phyloP scores from a whole-genome alignment of 1,140 invertebrate genomes.

The Neuroterus valhalla region DNA sequence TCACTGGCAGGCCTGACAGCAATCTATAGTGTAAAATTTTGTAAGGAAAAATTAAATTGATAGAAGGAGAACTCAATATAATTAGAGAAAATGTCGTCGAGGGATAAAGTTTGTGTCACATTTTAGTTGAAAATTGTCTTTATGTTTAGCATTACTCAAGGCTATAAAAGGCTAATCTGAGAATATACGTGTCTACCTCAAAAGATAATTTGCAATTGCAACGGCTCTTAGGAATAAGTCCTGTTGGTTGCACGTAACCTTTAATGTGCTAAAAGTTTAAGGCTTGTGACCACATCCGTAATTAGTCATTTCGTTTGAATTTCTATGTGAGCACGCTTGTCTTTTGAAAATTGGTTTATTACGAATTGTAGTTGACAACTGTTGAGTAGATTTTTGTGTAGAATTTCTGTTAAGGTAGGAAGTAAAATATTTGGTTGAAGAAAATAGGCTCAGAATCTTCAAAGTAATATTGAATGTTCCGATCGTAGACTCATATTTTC shows the following conservation, averaged over 20 bases:
- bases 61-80: too few species aligned
- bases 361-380: neutral
- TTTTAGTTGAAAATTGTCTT: conserved; percentile 63
- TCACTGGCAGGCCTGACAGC: too few species aligned
- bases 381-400: too few species aligned
- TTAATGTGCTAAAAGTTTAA: conserved; percentile 64
- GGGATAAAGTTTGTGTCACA: conserved; percentile 49
- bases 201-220: conserved; percentile 69
- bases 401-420: too few species aligned
- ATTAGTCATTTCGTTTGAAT: conserved; percentile 60
- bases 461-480: too few species aligned
- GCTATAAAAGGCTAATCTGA: conserved; percentile 72
- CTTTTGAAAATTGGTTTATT: conserved; percentile 38
- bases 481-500: neutral
- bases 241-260: conserved; percentile 62
- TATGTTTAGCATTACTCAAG: conserved; percentile 68
- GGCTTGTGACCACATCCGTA: conserved; percentile 61
- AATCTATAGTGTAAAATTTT: too few species aligned
- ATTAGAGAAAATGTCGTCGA: neutral
- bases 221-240: conserved; percentile 54
- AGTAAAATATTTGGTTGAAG: too few species aligned
- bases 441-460: too few species aligned
- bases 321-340: conserved; percentile 40
- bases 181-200: conserved; percentile 76
- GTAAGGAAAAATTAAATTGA: too few species aligned